Evolutionary conservation across 2,113 vertebrate species (phyloP).

Genomic region (Oryzias javanicus): DNA sequence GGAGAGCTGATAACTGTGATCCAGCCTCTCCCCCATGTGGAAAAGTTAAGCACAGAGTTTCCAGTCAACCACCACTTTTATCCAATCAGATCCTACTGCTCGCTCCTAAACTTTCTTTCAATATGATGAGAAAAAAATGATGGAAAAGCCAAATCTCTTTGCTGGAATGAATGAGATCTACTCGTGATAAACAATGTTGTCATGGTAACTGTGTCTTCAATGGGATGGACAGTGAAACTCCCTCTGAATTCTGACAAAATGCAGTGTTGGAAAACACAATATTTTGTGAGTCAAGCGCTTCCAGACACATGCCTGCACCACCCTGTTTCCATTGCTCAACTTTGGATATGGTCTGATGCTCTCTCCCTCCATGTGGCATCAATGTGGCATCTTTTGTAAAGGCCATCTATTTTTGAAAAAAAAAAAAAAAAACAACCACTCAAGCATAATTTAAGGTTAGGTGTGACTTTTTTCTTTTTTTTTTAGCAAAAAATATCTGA

Average conservation of each 20-base stretch:
- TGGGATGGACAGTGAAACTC: constrained; percentile 12
- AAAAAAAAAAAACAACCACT: too few species aligned
- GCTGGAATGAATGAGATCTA: too few species aligned
- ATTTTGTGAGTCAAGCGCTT: constrained; percentile 50
- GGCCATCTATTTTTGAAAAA: not conserved
- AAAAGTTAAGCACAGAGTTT: constrained; percentile 41
- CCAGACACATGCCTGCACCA: constrained; percentile 36
- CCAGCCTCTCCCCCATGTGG: constrained; percentile 68
- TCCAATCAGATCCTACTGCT: too few species aligned
- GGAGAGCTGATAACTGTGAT: constrained; percentile 37
- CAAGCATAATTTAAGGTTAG: too few species aligned
- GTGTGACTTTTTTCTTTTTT: not conserved
- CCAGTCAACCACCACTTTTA: not conserved
- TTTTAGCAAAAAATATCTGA: not conserved
- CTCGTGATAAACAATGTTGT: too few species aligned
- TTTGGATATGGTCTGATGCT: constrained; percentile 13
- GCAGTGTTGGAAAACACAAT: constrained; percentile 27
- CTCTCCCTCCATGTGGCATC: constrained; percentile 3
- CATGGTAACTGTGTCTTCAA: not conserved
- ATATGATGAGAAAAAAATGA: too few species aligned
- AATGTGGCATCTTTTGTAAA: not conserved
- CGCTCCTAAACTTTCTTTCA: too few species aligned
- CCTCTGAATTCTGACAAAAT: constrained; percentile 31
- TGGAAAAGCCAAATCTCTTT: too few species aligned
- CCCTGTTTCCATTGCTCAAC: constrained; percentile 56